Evolutionary conservation across 1,140 invertebrate species (phyloP), one percentile per base, ranked within the genome.

Genomic region (Papilio glaucus): DNA sequence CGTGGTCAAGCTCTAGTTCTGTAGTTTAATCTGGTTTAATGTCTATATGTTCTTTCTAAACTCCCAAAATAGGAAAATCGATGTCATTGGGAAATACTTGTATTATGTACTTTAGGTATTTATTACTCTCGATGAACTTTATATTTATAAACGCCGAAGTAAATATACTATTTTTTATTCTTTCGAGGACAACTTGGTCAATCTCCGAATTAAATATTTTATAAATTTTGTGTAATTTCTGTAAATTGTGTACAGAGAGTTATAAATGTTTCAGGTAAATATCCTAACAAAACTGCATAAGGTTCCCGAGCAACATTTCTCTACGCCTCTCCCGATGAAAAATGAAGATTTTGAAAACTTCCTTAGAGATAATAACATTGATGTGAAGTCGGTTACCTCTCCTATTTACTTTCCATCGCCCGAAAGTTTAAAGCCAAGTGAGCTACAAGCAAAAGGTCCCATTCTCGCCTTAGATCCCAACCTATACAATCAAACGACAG

Each of bases 271-370:
- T 29, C 63, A 83, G 80, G 49, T 53, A 7, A 72, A 76, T 49
- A 42, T 74, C 15, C 12, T 79, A 24, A 65, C 73, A 26, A 81
- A 83, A 74, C 73, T 77, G 29, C 82, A 82, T 63, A 71, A 72
- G 69, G 21, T 73, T 0, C 88, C 88, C 13, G 21, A 76, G 21
- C 87, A 89, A 62, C 83, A 84, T 60, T 90, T 80, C 42, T 70
- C 72, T 24, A 90, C 88, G 4, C 86, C 85, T 7, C 63, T 89
- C n/a, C 88, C 88, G 10, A 90, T 90, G 88, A 67, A 73, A 41
- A 73, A 62, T 9, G 57, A 76, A 13, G 84, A 88, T 24, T 90
- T 89, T 42, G 67, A 89, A 9, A 84, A 81, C 6, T 90, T 89
- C 75, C 75, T 90, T 12, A 87, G 81, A 63, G 79, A 86, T 0